These are phyloP conservation scores for Chrysocyon brachyurus DNA, from an alignment of 2,797 vertebrate species.

Conservation along the genomic window DNA sequence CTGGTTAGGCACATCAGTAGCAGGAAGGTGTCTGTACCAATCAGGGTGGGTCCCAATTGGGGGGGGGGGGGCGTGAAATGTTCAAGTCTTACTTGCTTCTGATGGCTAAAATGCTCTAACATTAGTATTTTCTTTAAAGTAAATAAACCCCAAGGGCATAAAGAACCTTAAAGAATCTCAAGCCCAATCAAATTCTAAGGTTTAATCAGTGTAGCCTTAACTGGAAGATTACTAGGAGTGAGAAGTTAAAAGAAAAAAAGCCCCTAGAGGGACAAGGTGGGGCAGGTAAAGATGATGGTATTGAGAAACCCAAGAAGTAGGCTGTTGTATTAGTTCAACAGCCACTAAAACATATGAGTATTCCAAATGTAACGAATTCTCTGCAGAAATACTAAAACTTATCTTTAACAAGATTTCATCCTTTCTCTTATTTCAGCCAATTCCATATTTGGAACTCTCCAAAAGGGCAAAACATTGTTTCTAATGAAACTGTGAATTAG, in stretches of 20 bases:
- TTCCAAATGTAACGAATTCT: not conserved
- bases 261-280: not conserved
- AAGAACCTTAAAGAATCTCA: not conserved
- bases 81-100: not conserved
- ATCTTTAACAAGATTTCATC: not conserved
- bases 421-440: not conserved
- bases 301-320: not conserved
- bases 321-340: conserved; percentile 20
- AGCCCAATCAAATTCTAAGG: not conserved
- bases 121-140: not conserved
- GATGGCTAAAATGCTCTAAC: not conserved
- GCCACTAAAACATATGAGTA: not conserved
- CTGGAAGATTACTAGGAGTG: not conserved
- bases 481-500: not conserved
- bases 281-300: not conserved
- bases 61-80: conserved; percentile 12
- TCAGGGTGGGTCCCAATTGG: not conserved
- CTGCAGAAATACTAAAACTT: not conserved
- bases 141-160: not conserved
- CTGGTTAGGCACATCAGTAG: not conserved
- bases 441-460: not conserved
- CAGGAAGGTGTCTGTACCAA: not conserved
- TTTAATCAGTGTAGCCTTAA: not conserved
- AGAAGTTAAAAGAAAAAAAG: not conserved
- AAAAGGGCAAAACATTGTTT: not conserved